These are phyloP conservation scores for Podocnemis expansa DNA, from an alignment of 2,113 vertebrate genomes.

Conservation along the genomic window DNA sequence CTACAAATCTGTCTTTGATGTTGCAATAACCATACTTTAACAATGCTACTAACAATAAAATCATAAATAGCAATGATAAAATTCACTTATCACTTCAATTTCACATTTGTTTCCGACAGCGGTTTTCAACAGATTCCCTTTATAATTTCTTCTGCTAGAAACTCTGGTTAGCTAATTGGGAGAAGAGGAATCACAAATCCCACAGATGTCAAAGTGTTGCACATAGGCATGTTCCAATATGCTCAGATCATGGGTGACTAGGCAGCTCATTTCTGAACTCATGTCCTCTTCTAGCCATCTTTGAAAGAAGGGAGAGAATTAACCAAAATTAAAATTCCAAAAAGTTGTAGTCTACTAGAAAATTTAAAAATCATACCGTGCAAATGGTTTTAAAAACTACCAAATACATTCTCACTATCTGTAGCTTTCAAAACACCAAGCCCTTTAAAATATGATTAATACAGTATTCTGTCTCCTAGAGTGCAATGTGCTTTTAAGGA, in stretches of 20 bases:
- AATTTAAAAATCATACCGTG: not conserved
- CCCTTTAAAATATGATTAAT: not conserved
- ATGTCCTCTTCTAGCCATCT: not conserved
- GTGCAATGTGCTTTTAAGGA: not conserved
- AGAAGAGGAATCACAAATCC: not conserved
- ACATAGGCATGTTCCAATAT: not conserved
- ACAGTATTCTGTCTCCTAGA: not conserved
- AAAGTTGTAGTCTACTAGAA: not conserved
- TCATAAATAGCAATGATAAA: not conserved
- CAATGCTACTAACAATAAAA: not conserved
- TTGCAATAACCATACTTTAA: not conserved
- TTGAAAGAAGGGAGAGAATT: not conserved
- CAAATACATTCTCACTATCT: not conserved
- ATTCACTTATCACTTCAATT: not conserved
- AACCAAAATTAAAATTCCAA: not conserved
- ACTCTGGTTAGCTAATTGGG: not conserved
- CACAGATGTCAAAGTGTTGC: not conserved
- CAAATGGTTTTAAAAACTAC: not conserved
- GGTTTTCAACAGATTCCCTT: not conserved
- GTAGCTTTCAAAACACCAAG: not conserved
- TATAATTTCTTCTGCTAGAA: not conserved
- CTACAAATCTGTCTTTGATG: not conserved
- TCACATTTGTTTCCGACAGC: rapidly evolving
- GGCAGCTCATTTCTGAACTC: not conserved
- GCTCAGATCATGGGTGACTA: not conserved